phyloP scores from a whole-genome alignment of 2,113 vertebrate species.

The Sus scrofa region T2T-Sscrofa CM000824.6:147396501-147397000 shows the following conservation, averaged over 20 bases:
- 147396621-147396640: not conserved
- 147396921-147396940: slow-evolving; percentile 34
- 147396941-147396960: not conserved
- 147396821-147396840: slow-evolving; percentile 89
- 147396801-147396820: slow-evolving; percentile 94
- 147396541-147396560: not conserved
- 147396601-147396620: slow-evolving; percentile 7
- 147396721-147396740: slow-evolving; percentile 40
- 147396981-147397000: not conserved
- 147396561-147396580: not conserved
- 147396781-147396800: slow-evolving; percentile 92
- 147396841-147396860: slow-evolving; percentile 31
- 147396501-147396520: not conserved
- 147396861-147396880: slow-evolving; percentile 12
- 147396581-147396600: not conserved
- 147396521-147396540: not conserved
- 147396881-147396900: slow-evolving; percentile 28
- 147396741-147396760: slow-evolving; percentile 51
- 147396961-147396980: slow-evolving; percentile 1
- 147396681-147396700: not conserved
- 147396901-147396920: not conserved
- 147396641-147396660: not conserved
- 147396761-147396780: slow-evolving; percentile 86
- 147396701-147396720: slow-evolving; percentile 24
- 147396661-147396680: not conserved